Conservation (phyloP, 2,113 vertebrate species). For the Silurus glanis region DNA sequence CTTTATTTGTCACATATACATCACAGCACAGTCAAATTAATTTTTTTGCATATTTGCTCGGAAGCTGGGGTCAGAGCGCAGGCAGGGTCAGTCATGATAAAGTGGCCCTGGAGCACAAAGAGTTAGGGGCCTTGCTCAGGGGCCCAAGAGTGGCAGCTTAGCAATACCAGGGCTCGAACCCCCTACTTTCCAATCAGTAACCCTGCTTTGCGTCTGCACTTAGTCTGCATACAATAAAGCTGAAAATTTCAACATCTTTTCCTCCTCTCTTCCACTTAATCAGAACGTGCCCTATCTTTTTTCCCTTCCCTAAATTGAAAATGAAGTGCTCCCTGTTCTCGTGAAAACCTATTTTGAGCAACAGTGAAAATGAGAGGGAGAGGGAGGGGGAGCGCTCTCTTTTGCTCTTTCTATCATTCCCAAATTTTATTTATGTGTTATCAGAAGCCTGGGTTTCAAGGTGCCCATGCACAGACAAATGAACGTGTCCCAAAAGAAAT, state of each 20-base stretch:
- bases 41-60: no score
- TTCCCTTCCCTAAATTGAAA: conserved; percentile 35
- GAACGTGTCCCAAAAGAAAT: conserved; percentile 37
- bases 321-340: conserved; percentile 24
- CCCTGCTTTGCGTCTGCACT: background rate
- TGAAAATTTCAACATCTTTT: conserved; percentile 16
- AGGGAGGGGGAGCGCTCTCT: background rate
- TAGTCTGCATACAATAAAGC: conserved; percentile 15
- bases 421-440: conserved; percentile 21
- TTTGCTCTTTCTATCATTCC: background rate
- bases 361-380: background rate
- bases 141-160: no score
- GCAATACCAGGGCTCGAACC: no score
- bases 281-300: conserved; percentile 21
- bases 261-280: conserved; percentile 28
- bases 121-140: no score
- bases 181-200: no score
- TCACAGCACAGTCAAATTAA: no score
- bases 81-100: no score
- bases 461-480: conserved; percentile 26
- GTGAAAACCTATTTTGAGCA: conserved; percentile 31
- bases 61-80: no score
- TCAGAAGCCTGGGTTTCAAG: background rate
- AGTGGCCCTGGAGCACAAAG: no score
- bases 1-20: no score